Evolutionary conservation across 1,140 invertebrate genomes (phyloP).

Genomic region (Muscidifurax raptorellus): DNA sequence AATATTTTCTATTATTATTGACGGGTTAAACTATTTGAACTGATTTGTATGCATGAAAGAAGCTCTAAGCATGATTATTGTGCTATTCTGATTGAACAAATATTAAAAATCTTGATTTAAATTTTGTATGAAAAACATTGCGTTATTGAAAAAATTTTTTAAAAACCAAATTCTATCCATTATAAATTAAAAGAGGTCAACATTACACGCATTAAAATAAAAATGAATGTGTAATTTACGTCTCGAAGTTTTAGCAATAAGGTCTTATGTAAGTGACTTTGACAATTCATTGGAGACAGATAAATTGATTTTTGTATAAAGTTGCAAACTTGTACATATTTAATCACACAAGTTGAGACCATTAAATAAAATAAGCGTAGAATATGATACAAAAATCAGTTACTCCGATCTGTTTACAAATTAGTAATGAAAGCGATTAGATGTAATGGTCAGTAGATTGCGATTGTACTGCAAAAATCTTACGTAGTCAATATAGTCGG

Average conservation of each 20-base stretch:
- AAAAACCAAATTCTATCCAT: not conserved
- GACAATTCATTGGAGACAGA: not conserved
- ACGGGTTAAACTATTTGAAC: not conserved
- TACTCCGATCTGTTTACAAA: slow-evolving; percentile 1
- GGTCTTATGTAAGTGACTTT: slow-evolving; percentile 11
- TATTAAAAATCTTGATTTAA: not conserved
- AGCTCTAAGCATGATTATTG: not conserved
- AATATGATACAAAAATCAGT: slow-evolving; percentile 16
- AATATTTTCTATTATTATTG: not conserved
- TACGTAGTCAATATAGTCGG: slow-evolving; percentile 19
- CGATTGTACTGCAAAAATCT: slow-evolving; percentile 10
- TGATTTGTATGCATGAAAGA: not conserved
- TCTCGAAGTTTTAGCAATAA: not conserved
- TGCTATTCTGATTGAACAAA: not conserved
- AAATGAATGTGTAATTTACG: slow-evolving; percentile 9
- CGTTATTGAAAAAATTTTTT: not conserved
- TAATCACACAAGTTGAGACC: not conserved
- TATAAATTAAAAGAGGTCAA: not conserved
- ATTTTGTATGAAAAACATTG: not conserved
- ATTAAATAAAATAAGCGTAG: slow-evolving; percentile 11
- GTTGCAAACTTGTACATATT: slow-evolving; percentile 3
- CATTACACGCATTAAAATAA: not conserved
- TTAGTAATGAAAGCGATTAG: slow-evolving; percentile 20
- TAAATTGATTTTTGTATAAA: slow-evolving; percentile 5
- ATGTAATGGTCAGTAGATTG: slow-evolving; percentile 37